Base-by-base conservation (phyloP, 2,888 invertebrate species). In the Lobophora halterata region DNA sequence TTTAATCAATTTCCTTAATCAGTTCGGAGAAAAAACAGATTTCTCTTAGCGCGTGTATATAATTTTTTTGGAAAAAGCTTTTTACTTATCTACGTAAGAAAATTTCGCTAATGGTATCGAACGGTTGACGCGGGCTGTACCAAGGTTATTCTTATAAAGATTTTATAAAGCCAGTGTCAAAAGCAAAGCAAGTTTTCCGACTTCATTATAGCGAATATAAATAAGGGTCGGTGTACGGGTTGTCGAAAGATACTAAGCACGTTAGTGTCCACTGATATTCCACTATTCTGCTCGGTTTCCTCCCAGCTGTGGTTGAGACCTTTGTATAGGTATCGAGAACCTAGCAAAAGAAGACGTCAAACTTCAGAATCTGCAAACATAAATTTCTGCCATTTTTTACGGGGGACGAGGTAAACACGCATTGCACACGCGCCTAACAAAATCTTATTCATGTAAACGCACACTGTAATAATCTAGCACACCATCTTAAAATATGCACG, bases 201-300 rank as follows among this genome's bases (percentile, higher is more conserved):
- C 66, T 71, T 70, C 65, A 67, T 73, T 73, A 67, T 52, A 66
- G 69, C 68, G 77, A 68, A 81, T 81, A 81, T 79, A 73, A 79
- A 79, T 81, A 79, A 80, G 64, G 73, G 69, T 50, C 55, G 55
- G 43, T 57, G 56, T 72, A 73, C 74, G 74, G 74, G 75, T 64
- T 54, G 46, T 44, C 56, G 66, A 68, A 65, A 68, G 65, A 56
- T 61, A 57, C 51, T 33, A 48, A 42, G 63, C 57, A 55, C 65
- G 65, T 70, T 65, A 64, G 52, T 55, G 37, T 42, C 49, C 45
- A 13, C 26, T 46, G 36, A 39, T 42, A 37, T 44, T 9, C 33
- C 27, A n/a, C n/a, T n/a, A n/a, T n/a, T n/a, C n/a, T n/a, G n/a
- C n/a, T n/a, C n/a, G n/a, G n/a, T n/a, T n/a, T n/a, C n/a, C n/a